Evolutionary conservation across 2,888 invertebrate species (phyloP).

Genomic region (Kryphioiulus occultus): DNA sequence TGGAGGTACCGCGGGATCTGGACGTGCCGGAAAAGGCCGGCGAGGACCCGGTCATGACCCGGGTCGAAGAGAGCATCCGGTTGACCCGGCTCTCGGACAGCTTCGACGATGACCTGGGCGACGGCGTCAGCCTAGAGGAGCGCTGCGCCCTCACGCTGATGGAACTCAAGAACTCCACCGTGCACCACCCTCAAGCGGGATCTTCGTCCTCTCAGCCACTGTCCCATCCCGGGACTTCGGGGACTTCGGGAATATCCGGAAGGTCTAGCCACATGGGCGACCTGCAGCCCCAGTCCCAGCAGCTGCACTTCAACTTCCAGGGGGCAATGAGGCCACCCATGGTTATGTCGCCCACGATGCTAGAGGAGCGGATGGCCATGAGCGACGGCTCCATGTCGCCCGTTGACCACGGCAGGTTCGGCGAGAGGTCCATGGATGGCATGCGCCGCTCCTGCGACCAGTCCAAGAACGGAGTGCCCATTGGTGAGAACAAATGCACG

Average conservation of each 20-base stretch:
- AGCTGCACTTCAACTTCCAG: neutral
- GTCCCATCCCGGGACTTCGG: neutral
- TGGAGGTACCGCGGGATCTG: neutral
- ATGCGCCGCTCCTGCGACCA: neutral
- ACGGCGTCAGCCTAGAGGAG: slow-evolving; percentile 53
- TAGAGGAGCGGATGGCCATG: slow-evolving; percentile 35
- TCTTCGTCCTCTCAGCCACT: neutral
- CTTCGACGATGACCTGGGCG: slow-evolving; percentile 44
- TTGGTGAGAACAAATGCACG: neutral
- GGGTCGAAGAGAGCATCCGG: slow-evolving; percentile 1
- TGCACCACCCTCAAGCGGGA: slow-evolving; percentile 44
- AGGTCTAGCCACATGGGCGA: neutral
- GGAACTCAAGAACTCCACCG: slow-evolving; percentile 52
- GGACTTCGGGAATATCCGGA: neutral
- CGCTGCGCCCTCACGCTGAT: slow-evolving; percentile 53
- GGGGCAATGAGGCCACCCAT: neutral
- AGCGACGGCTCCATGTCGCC: slow-evolving; percentile 43
- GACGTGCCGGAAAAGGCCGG: neutral
- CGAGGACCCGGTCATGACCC: neutral
- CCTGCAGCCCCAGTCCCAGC: neutral
- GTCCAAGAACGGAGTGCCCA: slow-evolving; percentile 30
- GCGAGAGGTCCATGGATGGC: neutral
- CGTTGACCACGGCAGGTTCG: neutral
- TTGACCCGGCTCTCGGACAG: slow-evolving; percentile 40
- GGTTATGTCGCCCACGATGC: slow-evolving; percentile 39